Evolutionary conservation across 1,140 invertebrate genomes (phyloP).

Genomic region (Papilio helenus): DNA sequence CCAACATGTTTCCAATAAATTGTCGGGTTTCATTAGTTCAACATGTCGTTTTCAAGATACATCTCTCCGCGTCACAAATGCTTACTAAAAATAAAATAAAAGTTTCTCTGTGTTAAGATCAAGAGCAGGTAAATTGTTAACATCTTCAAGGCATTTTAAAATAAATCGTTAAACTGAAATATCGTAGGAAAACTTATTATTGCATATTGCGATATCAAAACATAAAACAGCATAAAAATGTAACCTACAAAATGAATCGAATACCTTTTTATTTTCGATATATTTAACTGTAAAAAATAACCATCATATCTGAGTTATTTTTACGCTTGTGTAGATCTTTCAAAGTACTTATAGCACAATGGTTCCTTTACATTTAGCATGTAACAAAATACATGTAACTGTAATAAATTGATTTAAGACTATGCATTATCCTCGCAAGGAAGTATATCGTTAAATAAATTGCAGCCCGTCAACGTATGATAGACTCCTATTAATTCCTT

Average conservation of each 20-base stretch:
- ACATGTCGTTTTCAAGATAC: conserved; percentile 17
- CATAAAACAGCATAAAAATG: too few relatives aligned
- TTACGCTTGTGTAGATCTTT: not conserved
- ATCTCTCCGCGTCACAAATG: not conserved
- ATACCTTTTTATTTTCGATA: too few relatives aligned
- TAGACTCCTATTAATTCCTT: conserved; percentile 10
- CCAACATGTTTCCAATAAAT: not conserved
- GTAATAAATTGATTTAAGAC: conserved; percentile 1
- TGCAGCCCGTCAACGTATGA: conserved; percentile 5
- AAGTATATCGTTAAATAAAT: conserved; percentile 23
- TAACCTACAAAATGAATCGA: too few relatives aligned
- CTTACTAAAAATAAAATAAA: not conserved
- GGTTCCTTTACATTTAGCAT: not conserved
- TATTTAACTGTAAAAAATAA: too few relatives aligned
- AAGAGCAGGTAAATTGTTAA: conserved; percentile 7
- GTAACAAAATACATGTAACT: not conserved
- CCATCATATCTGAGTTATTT: too few relatives aligned
- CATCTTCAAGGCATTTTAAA: not conserved
- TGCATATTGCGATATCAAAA: too few relatives aligned
- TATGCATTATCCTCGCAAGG: conserved; percentile 12
- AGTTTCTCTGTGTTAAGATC: conserved; percentile 1
- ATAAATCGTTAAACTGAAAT: not conserved
- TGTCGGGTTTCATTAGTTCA: conserved; percentile 12
- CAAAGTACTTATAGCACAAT: not conserved
- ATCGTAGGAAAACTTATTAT: not conserved